Base-by-base conservation (phyloP, 2,888 invertebrate genomes). In the Eucera pruinosa region DNA sequence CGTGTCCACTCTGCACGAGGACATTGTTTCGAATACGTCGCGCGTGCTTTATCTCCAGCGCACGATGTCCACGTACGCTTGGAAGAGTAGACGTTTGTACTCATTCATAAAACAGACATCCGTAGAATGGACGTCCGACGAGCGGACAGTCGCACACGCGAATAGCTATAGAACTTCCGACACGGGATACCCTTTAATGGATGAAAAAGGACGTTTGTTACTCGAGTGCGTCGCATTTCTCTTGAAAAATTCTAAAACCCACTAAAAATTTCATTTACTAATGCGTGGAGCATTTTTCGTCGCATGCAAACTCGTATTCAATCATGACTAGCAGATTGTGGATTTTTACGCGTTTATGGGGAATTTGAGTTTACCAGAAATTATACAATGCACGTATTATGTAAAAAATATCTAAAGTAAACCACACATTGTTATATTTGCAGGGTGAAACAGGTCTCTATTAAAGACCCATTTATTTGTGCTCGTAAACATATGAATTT, bases 81-180 rank as follows among this genome's bases (percentile, higher is more conserved):
- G 33, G 62, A 70, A 57, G 61, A 41, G 61, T 41, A 41, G 61
- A 47, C 41, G 50, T 18, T 50, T 18, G 33, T 39, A 39, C 52
- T 45, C 54, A 45, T 73, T 60, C 60, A 70, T 20, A 36, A 70
- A 55, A 36, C 70, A 45, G 73, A 73, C 55, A 54, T 39, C 50
- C 36, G 47, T 33, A 72, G 72, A 75, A 75, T 75, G 73, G 50
- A 71, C 52, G 72, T 57, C 61, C 62, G 23, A 7, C 45, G 47
- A 55, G 36, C 27, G 36, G 57, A 62, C 61, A 36, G 55, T 27
- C 23, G 30, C 41, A 27, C 41, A 27, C 61, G 23, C 58, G 23
- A 58, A 43, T n/a, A 43, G 9, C 74, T 71, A 64, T 74, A 71
- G 52, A 58, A n/a, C 58, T 52, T 54, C 45, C 52, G 65, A 47